Evolutionary conservation across 2,113 vertebrate species (phyloP).

Genomic region (Xenus cinereus): DNA sequence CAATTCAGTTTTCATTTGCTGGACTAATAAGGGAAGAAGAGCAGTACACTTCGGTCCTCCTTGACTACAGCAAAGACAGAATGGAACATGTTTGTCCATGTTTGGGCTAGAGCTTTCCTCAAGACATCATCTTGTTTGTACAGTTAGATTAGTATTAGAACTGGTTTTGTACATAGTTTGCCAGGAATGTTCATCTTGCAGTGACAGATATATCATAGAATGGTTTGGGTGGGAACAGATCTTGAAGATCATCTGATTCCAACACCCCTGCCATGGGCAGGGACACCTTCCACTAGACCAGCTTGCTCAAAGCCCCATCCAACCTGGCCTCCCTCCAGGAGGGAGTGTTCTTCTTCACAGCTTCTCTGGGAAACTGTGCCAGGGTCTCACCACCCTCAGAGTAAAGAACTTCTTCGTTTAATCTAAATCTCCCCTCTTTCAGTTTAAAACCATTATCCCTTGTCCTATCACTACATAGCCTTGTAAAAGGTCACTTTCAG

Average conservation of each 20-base stretch:
- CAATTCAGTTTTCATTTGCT: background rate
- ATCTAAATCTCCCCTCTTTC: background rate
- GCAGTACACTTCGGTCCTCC: background rate
- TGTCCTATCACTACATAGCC: background rate
- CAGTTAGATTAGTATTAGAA: background rate
- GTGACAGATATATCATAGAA: background rate
- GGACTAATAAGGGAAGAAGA: background rate
- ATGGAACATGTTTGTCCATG: background rate
- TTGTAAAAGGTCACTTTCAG: background rate
- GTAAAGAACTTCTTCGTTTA: background rate
- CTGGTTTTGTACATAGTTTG: background rate
- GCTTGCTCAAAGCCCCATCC: background rate
- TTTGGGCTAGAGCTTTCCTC: background rate
- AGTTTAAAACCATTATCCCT: background rate
- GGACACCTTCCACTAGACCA: background rate
- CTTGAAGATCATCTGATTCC: background rate
- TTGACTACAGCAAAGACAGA: background rate
- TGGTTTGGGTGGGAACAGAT: background rate
- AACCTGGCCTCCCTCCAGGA: background rate
- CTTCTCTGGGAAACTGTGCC: background rate
- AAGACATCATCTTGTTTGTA: background rate
- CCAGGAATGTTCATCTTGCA: background rate
- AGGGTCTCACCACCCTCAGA: background rate
- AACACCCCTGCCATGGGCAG: background rate
- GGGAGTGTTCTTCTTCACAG: background rate